phyloP scores from a whole-genome alignment of 2,113 vertebrate species.

The Aspidoscelis tigris region DNA sequence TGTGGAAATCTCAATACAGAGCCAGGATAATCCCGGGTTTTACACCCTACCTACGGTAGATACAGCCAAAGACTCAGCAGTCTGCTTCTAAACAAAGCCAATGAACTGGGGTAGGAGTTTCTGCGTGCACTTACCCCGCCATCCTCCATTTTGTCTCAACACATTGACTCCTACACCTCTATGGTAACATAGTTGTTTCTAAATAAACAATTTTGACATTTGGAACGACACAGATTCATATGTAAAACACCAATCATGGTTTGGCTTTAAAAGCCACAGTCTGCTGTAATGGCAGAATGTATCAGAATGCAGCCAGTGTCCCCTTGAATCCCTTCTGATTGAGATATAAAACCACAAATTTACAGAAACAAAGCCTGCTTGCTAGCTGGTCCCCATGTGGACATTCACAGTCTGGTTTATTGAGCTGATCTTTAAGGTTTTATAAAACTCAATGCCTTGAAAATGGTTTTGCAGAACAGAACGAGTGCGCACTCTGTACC shows the following conservation, averaged over 20 bases:
- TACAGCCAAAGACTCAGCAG: no score
- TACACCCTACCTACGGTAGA: no score
- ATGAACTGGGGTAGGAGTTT: no score
- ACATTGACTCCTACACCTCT: no score
- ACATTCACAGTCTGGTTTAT: background rate
- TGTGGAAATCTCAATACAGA: no score
- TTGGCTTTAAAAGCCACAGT: background rate
- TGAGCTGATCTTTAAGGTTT: background rate
- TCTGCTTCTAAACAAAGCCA: no score
- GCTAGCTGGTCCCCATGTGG: background rate
- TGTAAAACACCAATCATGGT: background rate
- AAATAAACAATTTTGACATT: no score
- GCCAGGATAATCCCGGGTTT: no score
- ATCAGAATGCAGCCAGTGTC: background rate
- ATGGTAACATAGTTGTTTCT: no score
- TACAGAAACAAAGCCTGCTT: background rate
- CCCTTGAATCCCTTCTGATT: background rate
- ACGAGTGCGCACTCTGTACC: background rate
- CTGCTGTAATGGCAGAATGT: background rate
- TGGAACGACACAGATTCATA: background rate
- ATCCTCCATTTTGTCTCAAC: no score
- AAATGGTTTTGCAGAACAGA: background rate
- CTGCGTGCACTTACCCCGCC: no score
- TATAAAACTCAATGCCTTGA: background rate
- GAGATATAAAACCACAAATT: background rate